Base-by-base conservation (phyloP, 2,113 vertebrate species). In the Tachuris rubrigastra region DNA sequence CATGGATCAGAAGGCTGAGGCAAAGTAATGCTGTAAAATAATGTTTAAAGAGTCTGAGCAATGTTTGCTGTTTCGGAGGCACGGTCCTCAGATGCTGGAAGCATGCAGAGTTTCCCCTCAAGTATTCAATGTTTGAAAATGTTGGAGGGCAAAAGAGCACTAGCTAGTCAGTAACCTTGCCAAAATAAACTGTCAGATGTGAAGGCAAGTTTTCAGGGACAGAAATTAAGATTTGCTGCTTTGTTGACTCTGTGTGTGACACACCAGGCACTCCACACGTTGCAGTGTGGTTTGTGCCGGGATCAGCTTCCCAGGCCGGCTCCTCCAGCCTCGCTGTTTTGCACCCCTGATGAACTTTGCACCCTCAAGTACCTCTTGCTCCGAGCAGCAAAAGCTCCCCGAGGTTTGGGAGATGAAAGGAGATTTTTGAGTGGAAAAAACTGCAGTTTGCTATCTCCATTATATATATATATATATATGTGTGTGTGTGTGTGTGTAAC, bases 81-180 rank as follows among this genome's bases (percentile, higher is more conserved):
- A 69, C 3, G 19, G 84, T 76, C 59, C 87, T 95, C 62, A 60
- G 71, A 87, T 83, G 78, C 89, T 93, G 91, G 86, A 89, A 87
- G 58, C 83, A 47, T 52, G 68, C 37, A 37, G 80, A 66, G 71
- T 89, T 93, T 90, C 91, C 76, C 83, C 87, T 89, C 1, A 92
- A 95, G 87, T 52, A 81, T 78, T 90, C 28, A 84, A 52, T 56
- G 84, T 81, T 96, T 92, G 86, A 91, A 96, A 92, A 92, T 5
- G 24, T 89, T 84, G 84, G 62, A 93, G 95, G 89, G 91, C 79
- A 93, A 84, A 84, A 78, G 90, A 93, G 68, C 24, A 12, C 24
- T 41, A 80, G 53, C 82, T 75, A 65, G 89, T 69, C 68, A 58
- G 84, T 60, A 84, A 77, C 65, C 46, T 55, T 86, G 91, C 93